Conservation (phyloP, 2,797 vertebrate genomes). For the Malacoctenus gilli region DNA sequence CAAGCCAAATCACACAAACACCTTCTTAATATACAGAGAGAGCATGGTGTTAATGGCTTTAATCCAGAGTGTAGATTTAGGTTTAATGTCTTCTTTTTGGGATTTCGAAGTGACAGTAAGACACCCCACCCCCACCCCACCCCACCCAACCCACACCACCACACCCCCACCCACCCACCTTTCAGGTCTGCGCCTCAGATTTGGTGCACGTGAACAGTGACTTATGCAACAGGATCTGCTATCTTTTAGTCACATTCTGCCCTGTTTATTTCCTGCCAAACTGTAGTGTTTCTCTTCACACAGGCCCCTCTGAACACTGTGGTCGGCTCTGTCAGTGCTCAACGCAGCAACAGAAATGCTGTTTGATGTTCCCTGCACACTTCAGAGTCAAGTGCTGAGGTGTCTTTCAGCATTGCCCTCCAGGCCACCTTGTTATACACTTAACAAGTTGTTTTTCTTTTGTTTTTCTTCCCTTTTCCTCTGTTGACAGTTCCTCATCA, state of each 20-base stretch:
- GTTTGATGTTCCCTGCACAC: slow-evolving; percentile 75
- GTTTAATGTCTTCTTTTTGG: slow-evolving; percentile 30
- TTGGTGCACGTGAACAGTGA: slow-evolving; percentile 43
- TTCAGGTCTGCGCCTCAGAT: slow-evolving; percentile 39
- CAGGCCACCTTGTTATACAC: slow-evolving; percentile 81
- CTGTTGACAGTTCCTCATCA: slow-evolving; percentile 78
- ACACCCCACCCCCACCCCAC: too few relatives aligned
- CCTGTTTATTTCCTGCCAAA: slow-evolving; percentile 58
- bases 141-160: too few relatives aligned
- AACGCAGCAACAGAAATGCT: slow-evolving; percentile 54
- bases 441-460: slow-evolving; percentile 82
- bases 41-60: slow-evolving; percentile 32
- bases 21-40: slow-evolving; percentile 15
- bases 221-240: slow-evolving; percentile 34
- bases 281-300: slow-evolving; percentile 47
- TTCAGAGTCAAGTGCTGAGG: slow-evolving; percentile 66
- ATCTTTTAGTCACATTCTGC: slow-evolving; percentile 52
- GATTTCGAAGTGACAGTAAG: slow-evolving; percentile 37
- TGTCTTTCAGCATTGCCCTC: slow-evolving; percentile 80
- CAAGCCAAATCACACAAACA: slow-evolving; percentile 6
- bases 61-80: slow-evolving; percentile 22
- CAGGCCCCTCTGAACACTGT: slow-evolving; percentile 59
- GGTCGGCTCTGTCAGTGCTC: slow-evolving; percentile 65
- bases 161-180: too few relatives aligned
- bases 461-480: slow-evolving; percentile 72